Conservation (phyloP, 2,888 invertebrate species). For the Oconnorella tubifera region DNA sequence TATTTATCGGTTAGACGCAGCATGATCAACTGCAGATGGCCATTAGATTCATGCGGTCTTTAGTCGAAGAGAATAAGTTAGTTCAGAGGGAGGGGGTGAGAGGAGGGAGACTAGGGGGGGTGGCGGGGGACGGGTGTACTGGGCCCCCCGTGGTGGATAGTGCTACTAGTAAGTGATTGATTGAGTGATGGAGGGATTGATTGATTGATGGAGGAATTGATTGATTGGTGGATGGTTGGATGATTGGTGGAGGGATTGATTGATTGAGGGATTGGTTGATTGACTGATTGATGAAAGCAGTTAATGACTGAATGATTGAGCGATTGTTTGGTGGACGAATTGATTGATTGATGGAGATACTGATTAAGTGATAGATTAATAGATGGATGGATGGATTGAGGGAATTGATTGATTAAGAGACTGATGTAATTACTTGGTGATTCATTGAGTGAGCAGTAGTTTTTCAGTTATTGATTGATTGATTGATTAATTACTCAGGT, state of each 20-base stretch:
- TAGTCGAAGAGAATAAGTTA: conserved; percentile 6
- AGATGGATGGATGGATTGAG: no score
- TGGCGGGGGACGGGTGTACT: neutral
- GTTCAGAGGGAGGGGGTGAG: neutral
- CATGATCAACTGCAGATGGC: conserved; percentile 16
- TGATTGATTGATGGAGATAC: neutral
- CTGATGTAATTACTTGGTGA: no score
- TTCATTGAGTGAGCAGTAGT: no score
- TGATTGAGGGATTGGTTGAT: neutral
- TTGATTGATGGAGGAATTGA: neutral
- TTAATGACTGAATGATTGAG: neutral
- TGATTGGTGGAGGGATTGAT: neutral
- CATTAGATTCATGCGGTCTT: conserved; percentile 14
- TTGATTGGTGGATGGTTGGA: no score
- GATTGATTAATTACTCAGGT: neutral
- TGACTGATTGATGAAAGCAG: neutral
- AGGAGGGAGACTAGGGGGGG: neutral
- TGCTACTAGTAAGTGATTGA: neutral
- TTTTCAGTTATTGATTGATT: neutral
- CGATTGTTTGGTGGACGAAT: neutral
- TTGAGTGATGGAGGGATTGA: no score
- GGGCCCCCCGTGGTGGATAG: neutral
- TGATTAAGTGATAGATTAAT: no score
- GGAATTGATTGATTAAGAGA: no score
- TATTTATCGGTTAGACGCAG: conserved; percentile 12